These are phyloP conservation scores for Merodon equestris DNA, from an alignment of 2,888 invertebrate species.

Conservation along the genomic window DNA sequence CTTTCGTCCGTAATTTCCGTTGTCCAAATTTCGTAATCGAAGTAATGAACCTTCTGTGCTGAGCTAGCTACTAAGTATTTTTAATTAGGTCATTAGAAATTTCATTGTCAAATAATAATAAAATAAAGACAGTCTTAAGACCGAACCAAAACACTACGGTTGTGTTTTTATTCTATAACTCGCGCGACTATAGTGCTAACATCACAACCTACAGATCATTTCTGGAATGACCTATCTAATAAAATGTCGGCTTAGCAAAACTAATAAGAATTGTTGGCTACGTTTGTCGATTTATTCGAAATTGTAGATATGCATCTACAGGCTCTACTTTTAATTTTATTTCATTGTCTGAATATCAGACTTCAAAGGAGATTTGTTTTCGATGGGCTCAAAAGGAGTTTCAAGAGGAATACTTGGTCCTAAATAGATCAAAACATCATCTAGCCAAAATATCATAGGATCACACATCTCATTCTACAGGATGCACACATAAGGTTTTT, in stretches of 20 bases:
- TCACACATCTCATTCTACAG: neutral
- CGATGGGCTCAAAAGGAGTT: slow-evolving; percentile 7
- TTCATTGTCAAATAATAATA: too few species aligned
- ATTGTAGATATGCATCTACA: neutral
- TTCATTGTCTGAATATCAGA: neutral
- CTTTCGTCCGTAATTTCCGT: too few species aligned
- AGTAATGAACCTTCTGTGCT: too few species aligned
- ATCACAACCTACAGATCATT: too few species aligned
- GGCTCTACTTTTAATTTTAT: neutral
- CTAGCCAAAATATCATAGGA: neutral
- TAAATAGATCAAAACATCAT: slow-evolving; percentile 7
- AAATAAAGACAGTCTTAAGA: too few species aligned
- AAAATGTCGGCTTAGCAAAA: slow-evolving; percentile 18
- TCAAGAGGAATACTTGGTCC: neutral
- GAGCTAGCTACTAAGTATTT: too few species aligned
- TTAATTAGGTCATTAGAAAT: too few species aligned
- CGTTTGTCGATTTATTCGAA: neutral
- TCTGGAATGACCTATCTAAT: neutral
- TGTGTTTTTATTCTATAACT: too few species aligned
- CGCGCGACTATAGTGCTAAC: too few species aligned
- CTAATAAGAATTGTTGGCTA: slow-evolving; percentile 4
- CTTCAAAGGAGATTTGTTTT: neutral
- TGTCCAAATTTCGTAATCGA: too few species aligned
- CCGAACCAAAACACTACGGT: too few species aligned
- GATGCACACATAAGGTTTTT: too few species aligned